phyloP scores from a whole-genome alignment of 2,113 vertebrate genomes.

The Plecotus auritus region DNA sequence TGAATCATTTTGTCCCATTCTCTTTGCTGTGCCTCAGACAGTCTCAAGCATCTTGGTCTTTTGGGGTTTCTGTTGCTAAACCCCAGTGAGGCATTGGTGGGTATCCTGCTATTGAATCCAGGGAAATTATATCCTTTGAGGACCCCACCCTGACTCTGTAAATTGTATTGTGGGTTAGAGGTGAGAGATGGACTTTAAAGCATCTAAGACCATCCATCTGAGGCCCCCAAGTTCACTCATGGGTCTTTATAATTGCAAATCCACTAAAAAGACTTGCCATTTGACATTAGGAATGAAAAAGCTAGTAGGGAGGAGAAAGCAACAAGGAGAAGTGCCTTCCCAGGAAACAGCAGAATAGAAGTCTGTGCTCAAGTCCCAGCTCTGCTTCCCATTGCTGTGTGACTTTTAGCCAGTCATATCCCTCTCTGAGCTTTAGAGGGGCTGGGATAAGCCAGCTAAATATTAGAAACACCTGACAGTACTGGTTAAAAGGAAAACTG shows the following conservation, averaged over 20 bases:
- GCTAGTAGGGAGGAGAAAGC: not conserved
- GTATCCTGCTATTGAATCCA: not conserved
- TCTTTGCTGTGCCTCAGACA: not conserved
- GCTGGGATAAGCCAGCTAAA: not conserved
- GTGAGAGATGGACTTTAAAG: not conserved
- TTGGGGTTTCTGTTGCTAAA: not conserved
- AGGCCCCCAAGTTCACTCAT: not conserved
- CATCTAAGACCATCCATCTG: not conserved
- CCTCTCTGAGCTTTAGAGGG: not conserved
- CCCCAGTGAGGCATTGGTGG: not conserved
- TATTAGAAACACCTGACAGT: not conserved
- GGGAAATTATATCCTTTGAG: not conserved
- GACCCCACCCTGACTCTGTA: not conserved
- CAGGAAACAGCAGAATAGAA: not conserved
- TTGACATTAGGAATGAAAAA: not conserved
- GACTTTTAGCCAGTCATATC: not conserved
- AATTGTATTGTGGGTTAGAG: not conserved
- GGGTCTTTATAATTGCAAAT: not conserved
- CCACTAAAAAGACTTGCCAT: not conserved
- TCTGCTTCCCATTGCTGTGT: not conserved
- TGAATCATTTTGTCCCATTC: accelerated
- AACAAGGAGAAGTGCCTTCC: not conserved
- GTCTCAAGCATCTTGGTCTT: not conserved
- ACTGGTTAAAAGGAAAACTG: not conserved
- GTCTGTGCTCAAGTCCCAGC: not conserved